phyloP scores from a whole-genome alignment of 1,140 invertebrate genomes.

The Trichogramma pretiosum region DNA sequence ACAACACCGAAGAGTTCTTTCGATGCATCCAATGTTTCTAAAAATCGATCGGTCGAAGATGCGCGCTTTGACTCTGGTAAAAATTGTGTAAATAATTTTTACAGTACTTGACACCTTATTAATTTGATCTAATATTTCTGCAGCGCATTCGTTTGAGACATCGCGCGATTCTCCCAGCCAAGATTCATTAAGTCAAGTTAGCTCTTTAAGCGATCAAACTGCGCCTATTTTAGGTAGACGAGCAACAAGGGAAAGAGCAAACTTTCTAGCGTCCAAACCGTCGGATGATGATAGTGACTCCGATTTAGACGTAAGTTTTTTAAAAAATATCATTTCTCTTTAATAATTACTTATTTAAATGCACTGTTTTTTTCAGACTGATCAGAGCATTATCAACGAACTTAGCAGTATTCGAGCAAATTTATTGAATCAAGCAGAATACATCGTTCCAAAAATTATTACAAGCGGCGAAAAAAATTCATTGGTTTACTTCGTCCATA shows the following conservation, averaged over 20 bases:
- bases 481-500: conserved; percentile 58
- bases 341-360: conserved; percentile 3
- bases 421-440: conserved; percentile 61
- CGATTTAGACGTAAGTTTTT: conserved; percentile 41
- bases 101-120: not conserved
- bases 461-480: conserved; percentile 58
- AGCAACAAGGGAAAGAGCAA: conserved; percentile 50
- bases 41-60: conserved; percentile 50
- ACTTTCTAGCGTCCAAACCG: conserved; percentile 29
- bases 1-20: conserved; percentile 31
- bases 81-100: not conserved
- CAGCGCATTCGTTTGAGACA: conserved; percentile 40
- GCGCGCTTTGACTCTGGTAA: conserved; percentile 28
- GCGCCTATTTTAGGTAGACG: conserved; percentile 52
- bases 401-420: conserved; percentile 62
- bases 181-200: conserved; percentile 50
- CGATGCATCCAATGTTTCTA: conserved; percentile 51
- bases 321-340: not conserved
- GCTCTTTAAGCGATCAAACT: conserved; percentile 57
- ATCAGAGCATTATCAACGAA: conserved; percentile 55
- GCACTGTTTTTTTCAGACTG: conserved; percentile 49
- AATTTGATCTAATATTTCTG: too few relatives aligned
- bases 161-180: conserved; percentile 35
- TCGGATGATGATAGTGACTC: conserved; percentile 50
- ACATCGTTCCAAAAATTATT: conserved; percentile 53